phyloP scores from a whole-genome alignment of 2,797 vertebrate species.

The Trematomus bernacchii region DNA sequence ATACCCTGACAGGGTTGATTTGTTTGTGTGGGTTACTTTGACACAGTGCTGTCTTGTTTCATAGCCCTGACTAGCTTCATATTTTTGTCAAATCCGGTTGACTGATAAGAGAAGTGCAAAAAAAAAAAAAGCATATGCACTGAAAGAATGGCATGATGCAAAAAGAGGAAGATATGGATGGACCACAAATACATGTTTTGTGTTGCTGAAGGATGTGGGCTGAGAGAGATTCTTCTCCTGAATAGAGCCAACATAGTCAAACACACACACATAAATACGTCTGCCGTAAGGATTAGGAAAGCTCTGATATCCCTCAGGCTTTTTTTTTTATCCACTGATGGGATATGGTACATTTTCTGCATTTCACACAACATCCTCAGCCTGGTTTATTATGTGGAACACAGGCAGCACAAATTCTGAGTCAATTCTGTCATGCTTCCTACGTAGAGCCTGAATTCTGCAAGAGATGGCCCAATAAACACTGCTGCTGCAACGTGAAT shows the following conservation, averaged over 20 bases:
- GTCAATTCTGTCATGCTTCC: conserved; percentile 65
- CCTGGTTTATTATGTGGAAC: conserved; percentile 69
- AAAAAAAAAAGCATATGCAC: not conserved
- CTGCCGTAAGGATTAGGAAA: conserved; percentile 33
- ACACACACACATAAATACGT: conserved; percentile 5
- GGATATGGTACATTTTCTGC: conserved; percentile 65
- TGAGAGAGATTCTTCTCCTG: conserved; percentile 33
- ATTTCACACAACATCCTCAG: conserved; percentile 66
- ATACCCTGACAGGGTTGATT: not conserved
- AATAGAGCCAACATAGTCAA: conserved; percentile 33
- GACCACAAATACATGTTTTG: conserved; percentile 8
- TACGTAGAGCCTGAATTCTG: conserved; percentile 51
- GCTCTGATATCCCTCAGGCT: conserved; percentile 46
- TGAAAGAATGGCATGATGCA: conserved; percentile 23
- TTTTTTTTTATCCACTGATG: conserved; percentile 62
- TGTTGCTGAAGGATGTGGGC: conserved; percentile 13
- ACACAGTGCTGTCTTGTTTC: conserved; percentile 2
- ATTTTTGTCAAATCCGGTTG: not conserved
- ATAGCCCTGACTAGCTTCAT: not conserved
- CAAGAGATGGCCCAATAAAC: conserved; percentile 38
- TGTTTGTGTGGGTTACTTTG: not conserved
- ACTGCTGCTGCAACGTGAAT: conserved; percentile 7
- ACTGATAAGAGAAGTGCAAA: not conserved
- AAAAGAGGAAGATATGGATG: conserved; percentile 32
- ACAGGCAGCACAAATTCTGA: conserved; percentile 66